A percentile compares a stretch with the other conserved stretches of the same genome.
These are phyloP conservation scores for Dermatophagoides farinae DNA, from an alignment of 1,140 invertebrate species.

Conservation along the genomic window DNA sequence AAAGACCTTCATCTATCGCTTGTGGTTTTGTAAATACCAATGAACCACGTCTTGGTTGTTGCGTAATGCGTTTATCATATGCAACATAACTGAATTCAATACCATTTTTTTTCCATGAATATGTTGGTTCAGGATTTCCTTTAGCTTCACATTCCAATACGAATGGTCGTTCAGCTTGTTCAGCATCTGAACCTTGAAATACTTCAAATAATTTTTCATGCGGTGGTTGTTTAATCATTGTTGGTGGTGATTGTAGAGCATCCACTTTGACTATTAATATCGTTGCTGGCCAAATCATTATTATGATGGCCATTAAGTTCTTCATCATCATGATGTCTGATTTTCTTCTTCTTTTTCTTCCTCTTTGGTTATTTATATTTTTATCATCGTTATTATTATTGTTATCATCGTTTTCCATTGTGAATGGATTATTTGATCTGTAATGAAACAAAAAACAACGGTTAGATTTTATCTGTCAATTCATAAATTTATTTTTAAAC, in stretches of 20 bases:
- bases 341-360: too few species aligned
- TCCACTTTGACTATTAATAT: not conserved
- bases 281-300: not conserved
- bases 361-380: too few species aligned
- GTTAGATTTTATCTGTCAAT: too few species aligned
- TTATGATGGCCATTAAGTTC: too few species aligned
- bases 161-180: slow-evolving; percentile 78
- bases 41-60: slow-evolving; percentile 73
- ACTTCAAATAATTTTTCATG: slow-evolving; percentile 80
- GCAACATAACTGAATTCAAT: slow-evolving; percentile 65
- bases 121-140: slow-evolving; percentile 70
- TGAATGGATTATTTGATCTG: too few species aligned
- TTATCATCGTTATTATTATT: too few species aligned
- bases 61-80: slow-evolving; percentile 77
- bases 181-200: slow-evolving; percentile 36
- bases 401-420: too few species aligned
- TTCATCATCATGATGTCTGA: too few species aligned
- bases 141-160: slow-evolving; percentile 83
- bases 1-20: slow-evolving; percentile 72
- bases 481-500: too few species aligned
- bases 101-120: slow-evolving; percentile 89
- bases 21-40: slow-evolving; percentile 65
- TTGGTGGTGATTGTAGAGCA: slow-evolving; percentile 34
- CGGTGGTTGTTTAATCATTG: slow-evolving; percentile 70
- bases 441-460: too few species aligned